Conservation (phyloP, 2,888 invertebrate species). For the Cataglyphis cursor region DNA sequence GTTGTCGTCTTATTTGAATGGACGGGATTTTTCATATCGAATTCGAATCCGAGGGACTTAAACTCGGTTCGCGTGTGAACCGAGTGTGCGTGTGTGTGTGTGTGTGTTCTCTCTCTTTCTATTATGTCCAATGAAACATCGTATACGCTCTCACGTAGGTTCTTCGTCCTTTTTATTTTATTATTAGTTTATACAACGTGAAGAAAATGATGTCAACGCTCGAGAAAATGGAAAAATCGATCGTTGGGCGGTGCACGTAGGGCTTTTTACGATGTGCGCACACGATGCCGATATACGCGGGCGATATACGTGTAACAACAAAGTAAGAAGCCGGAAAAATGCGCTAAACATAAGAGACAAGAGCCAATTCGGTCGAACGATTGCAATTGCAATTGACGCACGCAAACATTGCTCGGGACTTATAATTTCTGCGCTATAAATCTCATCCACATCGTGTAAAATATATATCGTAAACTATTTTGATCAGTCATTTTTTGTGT, state of each 20-base stretch:
- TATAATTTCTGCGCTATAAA: background rate
- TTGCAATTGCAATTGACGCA: background rate
- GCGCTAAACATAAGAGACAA: background rate
- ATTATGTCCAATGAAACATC: background rate
- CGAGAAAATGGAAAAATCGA: slow-evolving; percentile 55
- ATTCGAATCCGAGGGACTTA: slow-evolving; percentile 61
- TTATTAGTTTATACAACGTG: slow-evolving; percentile 25
- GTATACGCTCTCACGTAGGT: background rate
- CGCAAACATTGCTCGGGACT: background rate
- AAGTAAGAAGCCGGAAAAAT: background rate
- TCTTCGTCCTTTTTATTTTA: slow-evolving; percentile 18
- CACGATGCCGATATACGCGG: slow-evolving; percentile 5
- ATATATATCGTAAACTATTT: too few relatives aligned
- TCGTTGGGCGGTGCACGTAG: slow-evolving; percentile 6
- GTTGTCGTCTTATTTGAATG: slow-evolving; percentile 53
- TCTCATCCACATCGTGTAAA: background rate
- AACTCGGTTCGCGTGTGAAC: slow-evolving; percentile 10
- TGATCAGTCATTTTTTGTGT: too few relatives aligned
- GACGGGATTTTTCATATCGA: slow-evolving; percentile 67
- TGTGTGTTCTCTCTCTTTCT: background rate
- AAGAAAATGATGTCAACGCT: slow-evolving; percentile 37
- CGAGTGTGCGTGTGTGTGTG: too few relatives aligned
- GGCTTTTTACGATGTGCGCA: slow-evolving; percentile 31
- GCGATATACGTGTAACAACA: background rate
- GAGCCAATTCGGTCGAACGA: background rate